phyloP scores from a whole-genome alignment of 1,140 invertebrate genomes.

The Drosophila lowei region DNA sequence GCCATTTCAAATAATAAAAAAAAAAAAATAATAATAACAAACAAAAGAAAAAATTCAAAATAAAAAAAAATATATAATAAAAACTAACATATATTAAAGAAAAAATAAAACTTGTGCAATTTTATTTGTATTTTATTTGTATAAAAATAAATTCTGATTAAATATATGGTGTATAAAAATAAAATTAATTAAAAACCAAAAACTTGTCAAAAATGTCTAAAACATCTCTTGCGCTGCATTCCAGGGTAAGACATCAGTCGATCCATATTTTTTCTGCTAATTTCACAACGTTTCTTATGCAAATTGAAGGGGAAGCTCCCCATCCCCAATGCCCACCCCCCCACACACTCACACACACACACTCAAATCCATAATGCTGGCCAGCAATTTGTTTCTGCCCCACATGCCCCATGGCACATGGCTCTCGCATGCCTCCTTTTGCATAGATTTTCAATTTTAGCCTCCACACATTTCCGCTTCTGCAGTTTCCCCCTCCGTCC shows the following conservation, averaged over 20 bases:
- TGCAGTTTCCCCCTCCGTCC: constrained; percentile 3
- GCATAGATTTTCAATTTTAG: constrained; percentile 46
- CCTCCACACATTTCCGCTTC: constrained; percentile 8
- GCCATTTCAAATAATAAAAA: too few species aligned
- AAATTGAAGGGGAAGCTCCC: constrained; percentile 18
- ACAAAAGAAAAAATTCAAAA: too few species aligned
- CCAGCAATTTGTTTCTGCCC: constrained; percentile 16
- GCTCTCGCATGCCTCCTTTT: constrained; percentile 7
- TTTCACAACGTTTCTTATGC: constrained; percentile 18
- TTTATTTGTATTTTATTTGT: too few species aligned
- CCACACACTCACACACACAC: constrained; percentile 8
- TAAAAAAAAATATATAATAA: too few species aligned
- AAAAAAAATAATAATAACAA: too few species aligned
- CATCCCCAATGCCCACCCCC: not conserved
- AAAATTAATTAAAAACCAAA: too few species aligned
- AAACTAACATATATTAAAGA: too few species aligned
- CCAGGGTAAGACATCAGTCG: not conserved
- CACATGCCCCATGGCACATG: not conserved
- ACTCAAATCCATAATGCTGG: constrained; percentile 18
- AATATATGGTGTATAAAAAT: too few species aligned
- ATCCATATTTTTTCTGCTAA: not conserved
- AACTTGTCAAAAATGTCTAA: too few species aligned
- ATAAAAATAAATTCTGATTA: too few species aligned
- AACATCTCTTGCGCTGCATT: too few species aligned
- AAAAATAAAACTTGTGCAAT: too few species aligned